phyloP scores from a whole-genome alignment of 2,113 vertebrate genomes.

The Oreochromis niloticus region DNA sequence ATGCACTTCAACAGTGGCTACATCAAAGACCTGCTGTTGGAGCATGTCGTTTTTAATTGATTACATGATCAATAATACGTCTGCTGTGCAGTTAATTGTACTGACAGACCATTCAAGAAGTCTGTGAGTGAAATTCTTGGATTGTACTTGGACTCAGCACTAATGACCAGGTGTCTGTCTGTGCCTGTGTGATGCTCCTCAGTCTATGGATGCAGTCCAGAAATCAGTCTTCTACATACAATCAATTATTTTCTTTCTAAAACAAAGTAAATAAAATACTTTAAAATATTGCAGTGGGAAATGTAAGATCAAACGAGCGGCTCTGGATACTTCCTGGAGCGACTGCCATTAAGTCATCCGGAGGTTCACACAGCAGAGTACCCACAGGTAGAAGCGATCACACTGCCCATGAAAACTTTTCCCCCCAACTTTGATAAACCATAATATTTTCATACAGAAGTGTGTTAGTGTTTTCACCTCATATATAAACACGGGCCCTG shows the following conservation, averaged over 20 bases:
- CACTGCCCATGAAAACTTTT: not conserved
- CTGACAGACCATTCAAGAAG: not conserved
- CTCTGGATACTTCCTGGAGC: not conserved
- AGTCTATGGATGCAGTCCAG: not conserved
- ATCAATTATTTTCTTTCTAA: not conserved
- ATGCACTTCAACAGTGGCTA: not conserved
- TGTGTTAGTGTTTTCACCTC: not conserved
- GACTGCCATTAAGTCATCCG: not conserved
- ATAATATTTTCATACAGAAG: not conserved
- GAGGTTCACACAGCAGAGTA: not conserved
- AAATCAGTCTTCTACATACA: not conserved
- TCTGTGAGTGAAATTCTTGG: not conserved
- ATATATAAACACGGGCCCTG: not conserved
- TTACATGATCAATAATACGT: not conserved
- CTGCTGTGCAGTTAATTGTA: not conserved
- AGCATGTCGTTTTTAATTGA: not conserved
- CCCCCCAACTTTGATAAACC: fast-evolving
- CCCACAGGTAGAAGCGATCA: not conserved
- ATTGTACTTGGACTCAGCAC: not conserved
- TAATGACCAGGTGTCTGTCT: not conserved
- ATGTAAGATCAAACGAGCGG: not conserved
- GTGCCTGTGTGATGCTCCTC: not conserved
- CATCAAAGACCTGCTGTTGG: not conserved
- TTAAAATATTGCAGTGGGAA: not conserved
- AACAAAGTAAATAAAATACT: not conserved